Evolutionary conservation across 2,888 invertebrate genomes (phyloP).

Genomic region (Tinea pellionella): DNA sequence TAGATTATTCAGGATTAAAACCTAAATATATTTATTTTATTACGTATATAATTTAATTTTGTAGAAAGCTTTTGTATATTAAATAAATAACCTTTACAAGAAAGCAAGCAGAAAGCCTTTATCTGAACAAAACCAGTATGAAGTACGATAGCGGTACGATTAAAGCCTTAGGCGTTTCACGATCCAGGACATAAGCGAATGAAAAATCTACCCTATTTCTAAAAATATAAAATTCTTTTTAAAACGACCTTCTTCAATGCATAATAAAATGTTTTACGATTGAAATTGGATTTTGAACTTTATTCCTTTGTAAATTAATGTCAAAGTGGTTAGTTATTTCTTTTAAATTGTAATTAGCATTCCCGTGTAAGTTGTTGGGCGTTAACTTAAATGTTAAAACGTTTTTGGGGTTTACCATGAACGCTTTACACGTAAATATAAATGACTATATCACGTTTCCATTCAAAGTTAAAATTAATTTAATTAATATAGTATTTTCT

Average conservation of each 20-base stretch:
- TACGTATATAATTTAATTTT: background rate
- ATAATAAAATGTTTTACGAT: background rate
- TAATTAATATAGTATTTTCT: too few relatives aligned
- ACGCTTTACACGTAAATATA: background rate
- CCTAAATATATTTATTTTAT: too few relatives aligned
- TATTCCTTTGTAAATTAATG: background rate
- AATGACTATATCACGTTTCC: too few relatives aligned
- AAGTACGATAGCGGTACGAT: background rate
- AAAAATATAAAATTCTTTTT: background rate
- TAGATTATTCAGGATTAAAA: too few relatives aligned
- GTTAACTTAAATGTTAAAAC: background rate
- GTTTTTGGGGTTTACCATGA: background rate
- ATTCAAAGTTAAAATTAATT: too few relatives aligned
- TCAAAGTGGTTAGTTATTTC: background rate
- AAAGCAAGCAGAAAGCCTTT: background rate
- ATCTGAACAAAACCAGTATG: background rate
- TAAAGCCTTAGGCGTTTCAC: background rate
- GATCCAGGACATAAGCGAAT: background rate
- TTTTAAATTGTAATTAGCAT: background rate
- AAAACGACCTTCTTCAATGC: background rate
- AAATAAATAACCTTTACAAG: background rate
- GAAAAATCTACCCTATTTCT: background rate
- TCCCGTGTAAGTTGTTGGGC: background rate
- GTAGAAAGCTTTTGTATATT: background rate
- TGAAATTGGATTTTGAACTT: background rate